Conservation (phyloP, 2,888 invertebrate species). For the Bugulina stolonifera region DNA sequence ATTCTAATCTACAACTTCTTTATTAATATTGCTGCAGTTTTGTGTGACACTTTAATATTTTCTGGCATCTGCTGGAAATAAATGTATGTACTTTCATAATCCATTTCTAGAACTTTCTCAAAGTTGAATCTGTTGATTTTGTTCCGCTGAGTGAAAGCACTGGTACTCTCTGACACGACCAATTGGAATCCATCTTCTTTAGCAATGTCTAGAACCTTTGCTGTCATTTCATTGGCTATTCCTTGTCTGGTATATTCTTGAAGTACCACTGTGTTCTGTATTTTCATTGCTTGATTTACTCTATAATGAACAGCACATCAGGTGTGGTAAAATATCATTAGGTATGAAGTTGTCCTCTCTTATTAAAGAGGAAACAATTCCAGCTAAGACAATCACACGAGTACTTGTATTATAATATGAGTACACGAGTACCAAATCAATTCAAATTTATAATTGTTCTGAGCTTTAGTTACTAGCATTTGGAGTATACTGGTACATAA, state of each 20-base stretch:
- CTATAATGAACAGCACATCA: too few species aligned
- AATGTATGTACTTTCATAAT: neutral
- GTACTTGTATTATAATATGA: too few species aligned
- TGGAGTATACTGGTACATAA: too few species aligned
- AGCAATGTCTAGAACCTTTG: neutral
- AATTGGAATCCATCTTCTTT: neutral
- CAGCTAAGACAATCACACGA: too few species aligned
- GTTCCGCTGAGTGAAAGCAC: neutral
- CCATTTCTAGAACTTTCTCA: conserved; percentile 2
- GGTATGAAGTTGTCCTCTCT: too few species aligned
- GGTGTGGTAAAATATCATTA: too few species aligned
- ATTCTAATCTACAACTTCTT: neutral
- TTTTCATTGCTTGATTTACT: too few species aligned
- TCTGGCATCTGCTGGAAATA: neutral
- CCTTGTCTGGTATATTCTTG: conserved; percentile 10
- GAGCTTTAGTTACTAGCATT: too few species aligned
- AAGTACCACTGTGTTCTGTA: too few species aligned
- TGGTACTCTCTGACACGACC: neutral
- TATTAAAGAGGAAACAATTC: too few species aligned
- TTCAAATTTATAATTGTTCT: too few species aligned
- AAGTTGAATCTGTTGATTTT: neutral
- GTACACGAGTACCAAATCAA: too few species aligned
- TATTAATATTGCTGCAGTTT: neutral
- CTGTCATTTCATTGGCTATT: neutral
- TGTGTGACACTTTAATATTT: neutral